Evolutionary conservation across 2,888 invertebrate species (phyloP).

Genomic region (Acrocyrtus sp.): DNA sequence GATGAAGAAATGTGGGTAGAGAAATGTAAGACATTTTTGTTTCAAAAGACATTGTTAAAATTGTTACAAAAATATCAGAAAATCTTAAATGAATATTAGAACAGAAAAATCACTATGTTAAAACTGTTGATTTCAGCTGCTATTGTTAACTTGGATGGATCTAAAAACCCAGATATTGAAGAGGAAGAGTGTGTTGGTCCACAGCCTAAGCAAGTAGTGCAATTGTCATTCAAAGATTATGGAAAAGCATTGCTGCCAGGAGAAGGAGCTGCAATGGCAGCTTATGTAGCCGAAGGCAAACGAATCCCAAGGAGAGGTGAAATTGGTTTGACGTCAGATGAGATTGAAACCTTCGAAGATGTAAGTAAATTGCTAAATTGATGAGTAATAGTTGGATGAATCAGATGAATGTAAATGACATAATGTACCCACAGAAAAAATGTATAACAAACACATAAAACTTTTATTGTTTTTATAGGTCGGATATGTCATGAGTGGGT

Average conservation of each 20-base stretch:
- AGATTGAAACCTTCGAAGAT: slow-evolving; percentile 91
- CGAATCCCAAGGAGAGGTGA: slow-evolving; percentile 98
- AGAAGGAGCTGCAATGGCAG: slow-evolving; percentile 99
- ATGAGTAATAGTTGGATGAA: too few relatives aligned
- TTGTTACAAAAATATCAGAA: background rate
- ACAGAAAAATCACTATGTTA: background rate
- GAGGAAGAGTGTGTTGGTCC: slow-evolving; percentile 74
- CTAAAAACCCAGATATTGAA: slow-evolving; percentile 24
- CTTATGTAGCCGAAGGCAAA: slow-evolving; percentile 98
- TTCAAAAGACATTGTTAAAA: background rate
- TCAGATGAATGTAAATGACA: too few relatives aligned
- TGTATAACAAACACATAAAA: too few relatives aligned
- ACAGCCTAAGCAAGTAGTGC: slow-evolving; percentile 76
- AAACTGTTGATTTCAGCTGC: slow-evolving; percentile 11
- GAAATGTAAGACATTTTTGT: slow-evolving; percentile 42
- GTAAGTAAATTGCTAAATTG: slow-evolving; percentile 72
- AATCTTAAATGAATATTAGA: too few relatives aligned
- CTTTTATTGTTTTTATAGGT: slow-evolving; percentile 52
- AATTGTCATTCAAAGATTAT: slow-evolving; percentile 82
- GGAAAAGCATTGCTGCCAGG: slow-evolving; percentile 95
- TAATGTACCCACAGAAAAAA: too few relatives aligned
- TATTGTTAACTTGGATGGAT: slow-evolving; percentile 20
- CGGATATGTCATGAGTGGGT: slow-evolving; percentile 63
- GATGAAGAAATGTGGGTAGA: slow-evolving; percentile 60
- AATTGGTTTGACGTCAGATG: slow-evolving; percentile 95